These are phyloP conservation scores for Uropetala carovei DNA, from an alignment of 2,888 invertebrate genomes.

Conservation along the genomic window DNA sequence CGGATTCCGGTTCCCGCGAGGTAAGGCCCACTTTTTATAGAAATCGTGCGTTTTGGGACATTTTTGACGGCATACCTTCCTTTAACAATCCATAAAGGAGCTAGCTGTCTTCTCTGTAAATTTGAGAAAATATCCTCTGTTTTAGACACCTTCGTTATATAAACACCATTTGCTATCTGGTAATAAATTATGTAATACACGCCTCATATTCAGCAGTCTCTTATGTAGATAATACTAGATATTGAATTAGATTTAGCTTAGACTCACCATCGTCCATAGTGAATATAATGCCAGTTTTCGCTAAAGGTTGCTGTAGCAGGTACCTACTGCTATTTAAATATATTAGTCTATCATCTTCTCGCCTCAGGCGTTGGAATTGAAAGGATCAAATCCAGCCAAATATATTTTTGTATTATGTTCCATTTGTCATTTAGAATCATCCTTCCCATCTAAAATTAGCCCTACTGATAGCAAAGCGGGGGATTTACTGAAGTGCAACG, in stretches of 20 bases:
- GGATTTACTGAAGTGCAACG: background rate
- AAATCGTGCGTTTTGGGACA: background rate
- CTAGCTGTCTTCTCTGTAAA: background rate
- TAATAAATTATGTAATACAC: background rate
- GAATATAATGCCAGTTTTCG: no score
- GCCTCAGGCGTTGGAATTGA: background rate
- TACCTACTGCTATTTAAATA: background rate
- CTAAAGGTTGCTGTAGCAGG: no score
- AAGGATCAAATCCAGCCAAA: background rate
- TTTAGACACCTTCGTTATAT: no score
- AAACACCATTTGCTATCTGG: no score
- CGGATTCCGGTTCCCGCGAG: background rate
- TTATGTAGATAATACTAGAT: background rate
- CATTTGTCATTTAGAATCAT: conserved; percentile 1
- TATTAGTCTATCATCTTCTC: background rate
- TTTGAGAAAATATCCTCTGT: no score
- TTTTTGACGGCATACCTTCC: background rate
- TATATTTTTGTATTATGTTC: background rate
- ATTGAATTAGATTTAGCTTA: no score
- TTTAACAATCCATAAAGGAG: background rate
- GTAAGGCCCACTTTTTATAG: background rate
- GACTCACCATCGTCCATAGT: no score
- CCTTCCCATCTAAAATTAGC: background rate
- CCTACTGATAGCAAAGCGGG: background rate
- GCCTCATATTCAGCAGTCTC: background rate